phyloP scores from a whole-genome alignment of 2,888 invertebrate genomes.

The Caenorhabditis plicata region DNA sequence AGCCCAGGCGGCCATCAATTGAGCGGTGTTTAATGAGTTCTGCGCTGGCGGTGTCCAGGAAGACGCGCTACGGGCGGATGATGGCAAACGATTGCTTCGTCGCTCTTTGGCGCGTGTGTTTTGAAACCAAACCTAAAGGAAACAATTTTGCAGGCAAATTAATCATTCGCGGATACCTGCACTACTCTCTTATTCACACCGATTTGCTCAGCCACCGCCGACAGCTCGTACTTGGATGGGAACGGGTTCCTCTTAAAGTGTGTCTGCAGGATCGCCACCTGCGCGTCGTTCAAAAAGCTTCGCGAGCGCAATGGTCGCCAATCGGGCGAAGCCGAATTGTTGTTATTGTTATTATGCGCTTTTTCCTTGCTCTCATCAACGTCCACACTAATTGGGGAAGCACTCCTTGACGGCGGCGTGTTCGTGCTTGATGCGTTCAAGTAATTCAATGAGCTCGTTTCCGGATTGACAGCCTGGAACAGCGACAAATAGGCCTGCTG shows the following conservation, averaged over 20 bases:
- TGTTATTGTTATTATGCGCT: conserved; percentile 5
- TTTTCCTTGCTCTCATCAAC: conserved; percentile 5
- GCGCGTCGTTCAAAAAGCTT: conserved; percentile 87
- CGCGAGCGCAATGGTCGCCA: conserved; percentile 72
- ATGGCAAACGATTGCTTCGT: conserved; percentile 40
- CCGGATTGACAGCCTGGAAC: not conserved
- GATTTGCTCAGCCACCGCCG: conserved; percentile 79
- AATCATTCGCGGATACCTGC: conserved; percentile 48
- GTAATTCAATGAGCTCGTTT: conserved; percentile 16
- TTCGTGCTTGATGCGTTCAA: conserved; percentile 11
- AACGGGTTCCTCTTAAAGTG: conserved; percentile 87
- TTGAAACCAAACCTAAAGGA: conserved; percentile 87
- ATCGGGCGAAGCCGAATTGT: conserved; percentile 47
- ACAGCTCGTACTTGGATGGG: conserved; percentile 89
- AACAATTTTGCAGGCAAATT: not conserved
- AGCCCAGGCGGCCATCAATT: conserved; percentile 50
- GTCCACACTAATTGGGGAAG: no score
- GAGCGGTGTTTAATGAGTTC: conserved; percentile 29
- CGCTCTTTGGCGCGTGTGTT: conserved; percentile 78
- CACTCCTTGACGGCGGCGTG: conserved; percentile 7
- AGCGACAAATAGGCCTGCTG: not conserved
- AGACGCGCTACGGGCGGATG: conserved; percentile 19
- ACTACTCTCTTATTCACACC: conserved; percentile 77
- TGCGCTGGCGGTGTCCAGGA: conserved; percentile 9
- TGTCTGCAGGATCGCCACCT: conserved; percentile 80